Base-by-base conservation (phyloP, 2,797 vertebrate species). In the Artibeus jamaicensis region DNA sequence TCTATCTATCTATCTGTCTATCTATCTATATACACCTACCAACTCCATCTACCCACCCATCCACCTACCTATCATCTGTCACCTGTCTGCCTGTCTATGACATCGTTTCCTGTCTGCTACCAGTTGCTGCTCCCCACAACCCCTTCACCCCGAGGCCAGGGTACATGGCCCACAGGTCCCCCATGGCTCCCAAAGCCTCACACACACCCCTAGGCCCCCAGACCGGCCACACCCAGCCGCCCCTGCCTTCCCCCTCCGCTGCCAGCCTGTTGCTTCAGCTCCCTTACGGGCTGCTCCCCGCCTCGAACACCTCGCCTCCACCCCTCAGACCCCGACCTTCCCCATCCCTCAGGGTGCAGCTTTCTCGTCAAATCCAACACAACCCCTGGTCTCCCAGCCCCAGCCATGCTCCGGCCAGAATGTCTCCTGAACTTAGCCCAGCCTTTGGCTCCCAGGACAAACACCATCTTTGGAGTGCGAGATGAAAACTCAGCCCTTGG, bases 401-500 rank as follows among this genome's bases (percentile, higher is more conserved):
- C 46, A 5, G 3, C 12, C 4, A 0, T 21, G 18, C 9, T 12
- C 50, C 12, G 4, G 50, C 65, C 14, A 12, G 21, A n/a, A 18
- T 0, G 10, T 7, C 44, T 71, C 82, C 71, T 1, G 71, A 48
- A 32, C 21, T 22, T 37, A 26, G 37, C 7, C n/a, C 18, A 16
- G 46, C 39, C 70, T 16, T 10, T 11, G 15, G 11, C 18, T 15
- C 2, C 16, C 8, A 12, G 0, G 5, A 37, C 4, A 1, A 46
- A 57, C 0, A 10, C 22, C 44, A 6, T 15, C 12, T 11, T 42
- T 12, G 59, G 71, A 11, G 53, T 6, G 15, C 9, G 0, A 0
- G 42, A 71, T 6, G 0, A 0, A 29, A 14, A n/a, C 14, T 3
- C 0, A 42, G 57, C 29, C 15, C 48, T 15, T 0, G 2, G 44